Percentiles rank a stretch among this genome's conserved stretches.
These are phyloP conservation scores for Rotaria macrura DNA, from an alignment of 2,888 invertebrate species.

Conservation along the genomic window DNA sequence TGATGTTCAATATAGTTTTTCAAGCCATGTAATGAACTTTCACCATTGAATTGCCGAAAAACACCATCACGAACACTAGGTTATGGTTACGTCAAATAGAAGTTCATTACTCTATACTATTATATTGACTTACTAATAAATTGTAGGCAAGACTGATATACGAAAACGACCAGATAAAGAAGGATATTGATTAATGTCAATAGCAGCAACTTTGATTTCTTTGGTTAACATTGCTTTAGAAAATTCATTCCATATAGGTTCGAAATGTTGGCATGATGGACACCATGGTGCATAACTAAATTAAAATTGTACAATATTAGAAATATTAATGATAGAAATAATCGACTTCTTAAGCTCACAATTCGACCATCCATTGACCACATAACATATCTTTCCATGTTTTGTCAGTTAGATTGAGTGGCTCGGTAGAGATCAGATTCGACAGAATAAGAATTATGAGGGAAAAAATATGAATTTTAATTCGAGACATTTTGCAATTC, in stretches of 20 bases:
- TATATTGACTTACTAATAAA: slow-evolving; percentile 27
- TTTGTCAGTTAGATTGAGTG: not conserved
- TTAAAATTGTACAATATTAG: not conserved
- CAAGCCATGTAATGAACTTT: slow-evolving; percentile 25
- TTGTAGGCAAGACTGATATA: slow-evolving; percentile 26
- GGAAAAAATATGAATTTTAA: not conserved
- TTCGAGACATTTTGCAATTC: not conserved
- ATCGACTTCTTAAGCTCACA: slow-evolving; percentile 21
- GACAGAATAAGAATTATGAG: not conserved
- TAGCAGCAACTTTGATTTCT: slow-evolving; percentile 27
- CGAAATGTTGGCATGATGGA: slow-evolving; percentile 30
- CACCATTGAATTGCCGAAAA: slow-evolving; percentile 26
- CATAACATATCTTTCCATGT: slow-evolving; percentile 21
- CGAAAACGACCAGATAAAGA: slow-evolving; percentile 30
- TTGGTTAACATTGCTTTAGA: not conserved
- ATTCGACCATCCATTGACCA: slow-evolving; percentile 34
- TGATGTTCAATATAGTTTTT: slow-evolving; percentile 26
- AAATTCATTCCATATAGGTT: slow-evolving; percentile 24
- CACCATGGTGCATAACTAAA: slow-evolving; percentile 33
- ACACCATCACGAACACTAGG: slow-evolving; percentile 29
- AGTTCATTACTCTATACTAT: too few relatives aligned
- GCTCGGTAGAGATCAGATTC: not conserved
- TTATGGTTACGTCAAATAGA: not conserved
- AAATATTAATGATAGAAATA: not conserved
- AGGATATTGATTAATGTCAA: slow-evolving; percentile 32